phyloP scores from a whole-genome alignment of 2,113 vertebrate genomes.

The Perccottus glenii region DNA sequence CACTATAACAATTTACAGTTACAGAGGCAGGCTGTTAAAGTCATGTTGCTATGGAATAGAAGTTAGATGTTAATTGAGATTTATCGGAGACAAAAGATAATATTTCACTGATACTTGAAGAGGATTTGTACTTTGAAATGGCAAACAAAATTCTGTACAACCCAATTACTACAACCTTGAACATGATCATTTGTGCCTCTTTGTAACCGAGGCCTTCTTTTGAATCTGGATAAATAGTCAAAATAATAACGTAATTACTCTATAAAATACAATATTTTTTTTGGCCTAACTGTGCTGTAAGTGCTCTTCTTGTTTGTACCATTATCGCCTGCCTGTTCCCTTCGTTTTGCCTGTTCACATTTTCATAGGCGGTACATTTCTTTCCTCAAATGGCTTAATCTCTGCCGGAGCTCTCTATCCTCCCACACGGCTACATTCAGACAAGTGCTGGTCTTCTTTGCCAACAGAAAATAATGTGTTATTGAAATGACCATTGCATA shows the following conservation, averaged over 20 bases:
- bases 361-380: slow-evolving; percentile 25
- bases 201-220: slow-evolving; percentile 40
- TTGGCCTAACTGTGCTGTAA: not conserved
- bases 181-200: not conserved
- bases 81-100: too few relatives aligned
- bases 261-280: not conserved
- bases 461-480: slow-evolving; percentile 58
- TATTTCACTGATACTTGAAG: too few relatives aligned
- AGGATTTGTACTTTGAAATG: too few relatives aligned
- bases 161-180: too few relatives aligned
- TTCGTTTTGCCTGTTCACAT: slow-evolving; percentile 26
- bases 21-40: too few relatives aligned
- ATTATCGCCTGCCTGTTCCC: slow-evolving; percentile 9
- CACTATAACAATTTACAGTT: too few relatives aligned
- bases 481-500: slow-evolving; percentile 59
- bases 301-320: slow-evolving; percentile 11
- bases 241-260: slow-evolving; percentile 7
- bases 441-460: slow-evolving; percentile 34
- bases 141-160: too few relatives aligned
- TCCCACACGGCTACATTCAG: slow-evolving; percentile 55
- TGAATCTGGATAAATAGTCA: slow-evolving; percentile 44
- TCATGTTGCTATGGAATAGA: too few relatives aligned
- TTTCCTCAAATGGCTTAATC: slow-evolving; percentile 50
- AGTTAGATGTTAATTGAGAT: too few relatives aligned
- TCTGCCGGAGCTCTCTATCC: slow-evolving; percentile 42